Base-by-base conservation (phyloP, 2,113 vertebrate genomes). In the Tragulus kanchil region DNA sequence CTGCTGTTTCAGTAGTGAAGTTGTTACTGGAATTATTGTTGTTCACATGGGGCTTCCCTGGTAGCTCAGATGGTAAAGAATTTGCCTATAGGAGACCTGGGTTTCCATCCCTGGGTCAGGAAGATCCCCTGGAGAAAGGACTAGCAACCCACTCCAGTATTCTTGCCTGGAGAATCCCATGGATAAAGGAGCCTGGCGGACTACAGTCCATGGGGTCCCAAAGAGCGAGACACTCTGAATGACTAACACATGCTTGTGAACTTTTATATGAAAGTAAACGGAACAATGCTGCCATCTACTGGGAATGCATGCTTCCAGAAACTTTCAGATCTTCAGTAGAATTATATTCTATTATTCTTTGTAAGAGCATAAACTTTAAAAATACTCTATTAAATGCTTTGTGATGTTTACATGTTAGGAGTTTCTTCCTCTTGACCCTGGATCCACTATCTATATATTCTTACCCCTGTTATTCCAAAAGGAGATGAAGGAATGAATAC, bases 271-370 rank as follows among this genome's bases (percentile, higher is more conserved):
- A 23, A 36, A 69, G 83, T 85, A 42, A 54, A 13, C 82, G 86
- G 92, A 75, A 73, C 96, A 94, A 97, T 91, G 91, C 96, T 96
- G 98, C 98, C 98, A 97, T 83, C 98, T 98, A 67, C 81, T 96
- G 98, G 97, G 42, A 65, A 45, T 0, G 16, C 3, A 50, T 4
- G 25, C 61, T 85, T 71, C 62, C 48, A 48, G 71, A 73, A 5
- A 11, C 4, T 4, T 28, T 0, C 1, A 7, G 50, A 50, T 14
- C 67, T 31, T 15, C 1, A 36, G 54, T 21, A 26, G 48, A 50
- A 56, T 0, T 52, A 5, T 13, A 13, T 56, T 88, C 25, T 75
- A 2, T 19, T 31, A 64, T 54, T 85, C 62, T 83, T 61, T 11
- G 21, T 5, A 17, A 48, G 6, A 73, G 26, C 8, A 6, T 26